Base-by-base conservation (phyloP, 2,797 vertebrate genomes). In the Stomatorhinus walkeri region DNA sequence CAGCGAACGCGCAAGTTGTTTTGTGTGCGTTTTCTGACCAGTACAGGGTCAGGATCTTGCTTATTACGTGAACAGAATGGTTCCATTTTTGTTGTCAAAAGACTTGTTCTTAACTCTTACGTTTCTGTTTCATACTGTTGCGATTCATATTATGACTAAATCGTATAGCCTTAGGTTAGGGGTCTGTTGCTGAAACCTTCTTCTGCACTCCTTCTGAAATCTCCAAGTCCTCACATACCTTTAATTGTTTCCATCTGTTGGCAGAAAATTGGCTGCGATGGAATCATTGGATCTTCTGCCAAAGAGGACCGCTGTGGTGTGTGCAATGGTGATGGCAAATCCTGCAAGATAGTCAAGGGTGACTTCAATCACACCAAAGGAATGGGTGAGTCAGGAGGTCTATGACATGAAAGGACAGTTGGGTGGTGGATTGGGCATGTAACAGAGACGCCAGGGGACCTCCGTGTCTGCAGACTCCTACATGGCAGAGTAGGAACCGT, bases 321-420 rank as follows among this genome's bases (percentile, higher is more conserved):
- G 89, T 99, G 98, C 92, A 98, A 94, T 4, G 98, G 98, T 2
- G 97, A 98, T 0, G 98, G 97, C 0, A 97, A 95, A 92, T 97
- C 97, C 91, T 99, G 98, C 93, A 97, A 96, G 87, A 97, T 99
- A 49, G 95, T 99, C 85, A 98, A 97, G 93, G 98, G 98, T 16
- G 97, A 99, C 94, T 99, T 99, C 95, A 99, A 97, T 93, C 97
- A 97, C 94, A 97, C 96, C 89, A 97, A 95, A 91, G 98, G 98
- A 87, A 97, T 96, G 95, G 98, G 98, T 98, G 93, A 97, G 97
- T 96, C 14, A 59, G n/a, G 14, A 10, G 32, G 68, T 48, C 2
- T 51, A 3, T 12, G 79, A 24, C n/a, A 52, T 49, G 9, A 54
- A 19, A 7, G 51, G 72, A 32, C 6, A 28, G 36, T 88, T 43